These are phyloP conservation scores for Thalassarche chlororhynchos DNA, from an alignment of 2,113 vertebrate species.

Conservation along the genomic window DNA sequence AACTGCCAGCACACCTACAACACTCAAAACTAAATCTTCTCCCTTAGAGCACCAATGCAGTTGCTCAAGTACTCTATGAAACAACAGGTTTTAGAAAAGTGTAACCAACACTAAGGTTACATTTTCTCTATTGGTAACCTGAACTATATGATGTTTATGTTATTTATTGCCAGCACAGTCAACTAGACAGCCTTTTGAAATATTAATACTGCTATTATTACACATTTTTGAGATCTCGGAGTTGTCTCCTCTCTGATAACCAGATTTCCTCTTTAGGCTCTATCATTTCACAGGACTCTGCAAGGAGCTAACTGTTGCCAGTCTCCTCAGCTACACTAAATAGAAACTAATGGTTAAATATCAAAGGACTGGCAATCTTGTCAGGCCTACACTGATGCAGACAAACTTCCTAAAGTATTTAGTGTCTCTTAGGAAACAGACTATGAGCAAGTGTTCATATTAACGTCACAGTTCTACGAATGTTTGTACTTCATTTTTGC, in stretches of 20 bases:
- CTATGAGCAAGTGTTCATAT: neutral
- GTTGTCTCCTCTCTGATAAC: neutral
- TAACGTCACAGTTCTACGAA: neutral
- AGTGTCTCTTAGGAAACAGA: neutral
- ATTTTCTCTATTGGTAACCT: neutral
- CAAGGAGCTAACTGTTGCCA: neutral
- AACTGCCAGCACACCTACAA: neutral
- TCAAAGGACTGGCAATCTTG: neutral
- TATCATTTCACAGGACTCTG: neutral
- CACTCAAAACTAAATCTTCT: neutral
- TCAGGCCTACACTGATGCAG: neutral
- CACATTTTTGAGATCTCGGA: neutral
- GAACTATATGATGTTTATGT: neutral
- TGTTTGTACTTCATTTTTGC: neutral
- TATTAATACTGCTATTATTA: neutral
- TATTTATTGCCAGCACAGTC: neutral
- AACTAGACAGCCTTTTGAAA: neutral
- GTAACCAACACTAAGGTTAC: neutral
- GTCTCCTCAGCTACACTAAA: neutral
- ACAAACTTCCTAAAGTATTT: neutral
- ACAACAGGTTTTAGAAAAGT: neutral
- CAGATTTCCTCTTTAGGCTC: neutral
- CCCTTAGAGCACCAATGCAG: neutral
- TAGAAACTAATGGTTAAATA: neutral
- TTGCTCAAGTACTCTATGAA: neutral